Conservation (phyloP, 2,113 vertebrate species). For the Formicarius rufipectus region DNA sequence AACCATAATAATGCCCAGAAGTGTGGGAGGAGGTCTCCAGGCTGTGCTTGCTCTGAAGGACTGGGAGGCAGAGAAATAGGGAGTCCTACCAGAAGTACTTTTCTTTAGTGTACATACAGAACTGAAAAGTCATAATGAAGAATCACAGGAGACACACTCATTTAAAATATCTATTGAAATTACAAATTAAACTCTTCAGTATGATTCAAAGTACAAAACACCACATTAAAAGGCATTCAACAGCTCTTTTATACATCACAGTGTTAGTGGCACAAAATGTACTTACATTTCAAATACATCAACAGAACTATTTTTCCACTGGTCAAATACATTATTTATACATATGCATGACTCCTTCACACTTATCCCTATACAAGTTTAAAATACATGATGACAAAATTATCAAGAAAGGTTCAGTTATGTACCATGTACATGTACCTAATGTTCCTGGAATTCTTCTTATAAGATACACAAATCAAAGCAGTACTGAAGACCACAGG, state of each 20-base stretch:
- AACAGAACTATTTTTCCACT: slow-evolving; percentile 62
- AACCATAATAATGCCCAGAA: background rate
- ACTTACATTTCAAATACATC: slow-evolving; percentile 75
- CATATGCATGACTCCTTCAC: slow-evolving; percentile 71
- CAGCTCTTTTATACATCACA: slow-evolving; percentile 84
- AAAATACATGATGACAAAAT: slow-evolving; percentile 62
- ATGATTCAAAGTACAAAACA: slow-evolving; percentile 77
- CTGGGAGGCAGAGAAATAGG: background rate
- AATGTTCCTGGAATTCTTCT: slow-evolving; percentile 15
- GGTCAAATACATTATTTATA: slow-evolving; percentile 60
- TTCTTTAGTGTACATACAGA: background rate
- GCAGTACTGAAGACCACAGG: slow-evolving; percentile 9
- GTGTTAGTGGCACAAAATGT: slow-evolving; percentile 86
- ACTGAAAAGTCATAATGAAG: background rate
- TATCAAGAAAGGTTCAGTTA: slow-evolving; percentile 41
- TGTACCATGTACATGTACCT: slow-evolving; percentile 22
- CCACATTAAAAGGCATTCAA: slow-evolving; percentile 77
- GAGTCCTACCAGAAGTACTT: background rate
- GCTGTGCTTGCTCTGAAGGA: background rate
- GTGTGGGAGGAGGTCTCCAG: background rate
- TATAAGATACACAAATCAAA: slow-evolving; percentile 22
- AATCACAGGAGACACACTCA: slow-evolving; percentile 54
- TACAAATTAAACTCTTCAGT: slow-evolving; percentile 72
- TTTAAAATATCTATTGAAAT: slow-evolving; percentile 80
- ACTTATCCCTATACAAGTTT: slow-evolving; percentile 74